Conservation (phyloP, 2,888 invertebrate species). For the Torymus aiolomorphi region DNA sequence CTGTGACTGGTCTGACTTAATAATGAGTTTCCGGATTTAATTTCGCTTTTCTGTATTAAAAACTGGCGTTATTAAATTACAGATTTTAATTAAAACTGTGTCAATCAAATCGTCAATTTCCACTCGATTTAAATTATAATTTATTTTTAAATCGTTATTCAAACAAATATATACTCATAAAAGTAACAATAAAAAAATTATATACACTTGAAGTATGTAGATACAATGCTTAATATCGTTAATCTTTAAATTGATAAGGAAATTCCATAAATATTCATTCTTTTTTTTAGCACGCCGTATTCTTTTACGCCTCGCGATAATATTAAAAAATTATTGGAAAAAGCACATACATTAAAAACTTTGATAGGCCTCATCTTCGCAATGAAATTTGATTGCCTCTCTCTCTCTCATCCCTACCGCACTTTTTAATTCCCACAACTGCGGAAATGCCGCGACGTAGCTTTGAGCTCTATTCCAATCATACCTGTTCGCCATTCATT, state of each 20-base stretch:
- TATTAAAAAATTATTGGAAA: too few species aligned
- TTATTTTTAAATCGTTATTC: background rate
- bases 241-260: too few species aligned
- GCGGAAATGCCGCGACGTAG: background rate
- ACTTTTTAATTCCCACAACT: background rate
- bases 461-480: constrained; percentile 18
- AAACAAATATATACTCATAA: too few species aligned
- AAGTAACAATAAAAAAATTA: too few species aligned
- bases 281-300: too few species aligned
- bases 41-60: background rate
- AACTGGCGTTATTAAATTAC: background rate
- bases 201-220: too few species aligned
- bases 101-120: background rate
- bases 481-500: background rate
- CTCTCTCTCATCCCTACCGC: background rate
- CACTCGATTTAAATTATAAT: background rate
- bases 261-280: too few species aligned
- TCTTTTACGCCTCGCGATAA: too few species aligned
- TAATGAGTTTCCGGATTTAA: constrained; percentile 11
- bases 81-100: constrained; percentile 17
- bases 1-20: background rate
- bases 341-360: background rate
- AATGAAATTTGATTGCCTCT: background rate
- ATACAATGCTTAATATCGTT: too few species aligned
- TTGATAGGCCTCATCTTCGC: background rate